These are phyloP conservation scores for Eueides isabella DNA, from an alignment of 1,140 invertebrate species.

Conservation along the genomic window DNA sequence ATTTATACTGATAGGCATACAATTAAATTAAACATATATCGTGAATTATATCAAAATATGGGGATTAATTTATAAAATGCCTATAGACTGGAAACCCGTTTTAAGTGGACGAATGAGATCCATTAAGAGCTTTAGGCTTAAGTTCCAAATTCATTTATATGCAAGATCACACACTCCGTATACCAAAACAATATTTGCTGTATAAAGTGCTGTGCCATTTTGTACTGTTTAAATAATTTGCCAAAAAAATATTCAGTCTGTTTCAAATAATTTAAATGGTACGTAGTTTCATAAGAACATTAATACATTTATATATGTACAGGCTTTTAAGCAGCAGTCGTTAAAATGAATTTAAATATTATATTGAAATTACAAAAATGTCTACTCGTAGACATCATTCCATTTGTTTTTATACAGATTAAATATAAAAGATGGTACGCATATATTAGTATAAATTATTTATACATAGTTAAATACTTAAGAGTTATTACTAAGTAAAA, in stretches of 20 bases:
- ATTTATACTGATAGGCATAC: too few relatives aligned
- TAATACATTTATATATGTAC: not conserved
- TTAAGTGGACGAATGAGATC: slow-evolving; percentile 38
- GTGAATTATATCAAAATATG: not conserved
- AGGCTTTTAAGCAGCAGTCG: not conserved
- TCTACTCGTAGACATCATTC: too few relatives aligned
- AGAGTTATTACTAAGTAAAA: too few relatives aligned
- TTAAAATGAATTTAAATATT: not conserved
- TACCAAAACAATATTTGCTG: slow-evolving; percentile 36
- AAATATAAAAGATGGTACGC: too few relatives aligned
- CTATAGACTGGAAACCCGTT: slow-evolving; percentile 24
- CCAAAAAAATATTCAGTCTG: not conserved
- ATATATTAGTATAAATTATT: too few relatives aligned
- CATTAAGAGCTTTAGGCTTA: slow-evolving; percentile 40
- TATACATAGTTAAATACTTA: too few relatives aligned
- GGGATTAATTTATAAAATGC: slow-evolving; percentile 27
- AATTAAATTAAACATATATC: too few relatives aligned
- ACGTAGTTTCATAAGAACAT: not conserved
- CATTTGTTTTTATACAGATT: too few relatives aligned
- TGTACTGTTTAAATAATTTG: slow-evolving; percentile 9
- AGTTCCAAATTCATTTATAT: slow-evolving; percentile 39
- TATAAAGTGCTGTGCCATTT: slow-evolving; percentile 31
- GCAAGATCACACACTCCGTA: slow-evolving; percentile 34
- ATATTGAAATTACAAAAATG: not conserved
- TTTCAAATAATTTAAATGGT: not conserved